Evolutionary conservation across 2,113 vertebrate genomes (phyloP).

Genomic region (Coracopsis vasa): DNA sequence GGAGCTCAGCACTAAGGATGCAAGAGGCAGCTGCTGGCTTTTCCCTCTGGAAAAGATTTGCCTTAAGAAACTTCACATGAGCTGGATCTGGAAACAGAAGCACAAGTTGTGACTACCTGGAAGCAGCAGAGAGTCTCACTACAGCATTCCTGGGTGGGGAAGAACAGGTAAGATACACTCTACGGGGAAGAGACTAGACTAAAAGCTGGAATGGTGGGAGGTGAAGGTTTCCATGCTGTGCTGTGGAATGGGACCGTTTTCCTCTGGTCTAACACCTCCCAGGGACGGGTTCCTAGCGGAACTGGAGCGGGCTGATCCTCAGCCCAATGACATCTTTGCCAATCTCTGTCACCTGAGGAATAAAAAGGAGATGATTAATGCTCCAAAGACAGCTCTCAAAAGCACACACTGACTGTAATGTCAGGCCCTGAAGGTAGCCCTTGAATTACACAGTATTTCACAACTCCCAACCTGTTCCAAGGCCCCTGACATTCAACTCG

Average conservation of each 20-base stretch:
- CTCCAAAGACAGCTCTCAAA: background rate
- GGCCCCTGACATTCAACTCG: accelerated
- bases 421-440: background rate
- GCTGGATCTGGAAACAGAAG: background rate
- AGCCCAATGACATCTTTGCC: conserved; percentile 95
- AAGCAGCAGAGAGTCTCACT: background rate
- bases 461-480: background rate
- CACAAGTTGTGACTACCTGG: accelerated
- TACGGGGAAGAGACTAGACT: accelerated
- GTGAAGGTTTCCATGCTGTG: background rate
- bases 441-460: background rate
- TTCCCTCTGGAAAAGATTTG: background rate
- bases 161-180: background rate
- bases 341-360: conserved; percentile 88
- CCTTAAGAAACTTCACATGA: background rate
- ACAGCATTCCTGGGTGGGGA: background rate
- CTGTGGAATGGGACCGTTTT: accelerated
- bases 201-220: background rate
- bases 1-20: background rate
- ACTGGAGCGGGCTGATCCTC: conserved; percentile 95
- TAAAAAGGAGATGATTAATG: background rate
- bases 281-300: conserved; percentile 77
- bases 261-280: background rate
- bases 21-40: background rate
- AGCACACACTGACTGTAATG: background rate